Percentiles rank a stretch among this genome's conserved stretches.
These are phyloP conservation scores for Enteromius fasciolatus DNA, from an alignment of 2,797 vertebrate genomes.

Conservation along the genomic window DNA sequence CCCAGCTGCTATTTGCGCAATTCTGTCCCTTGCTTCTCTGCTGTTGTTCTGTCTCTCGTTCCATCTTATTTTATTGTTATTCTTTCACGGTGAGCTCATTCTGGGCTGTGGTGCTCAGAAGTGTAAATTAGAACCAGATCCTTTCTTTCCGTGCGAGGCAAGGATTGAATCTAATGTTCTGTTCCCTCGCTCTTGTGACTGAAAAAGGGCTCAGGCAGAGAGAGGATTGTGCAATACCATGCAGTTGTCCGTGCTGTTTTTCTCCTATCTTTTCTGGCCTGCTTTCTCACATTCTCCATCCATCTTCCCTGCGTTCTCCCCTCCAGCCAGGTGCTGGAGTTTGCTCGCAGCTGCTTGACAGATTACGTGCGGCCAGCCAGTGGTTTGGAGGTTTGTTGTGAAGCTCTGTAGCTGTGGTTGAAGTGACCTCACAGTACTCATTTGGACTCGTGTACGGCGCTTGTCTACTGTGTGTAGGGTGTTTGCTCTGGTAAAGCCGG, in stretches of 20 bases:
- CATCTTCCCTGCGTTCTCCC: neutral
- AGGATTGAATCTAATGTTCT: constrained; percentile 57
- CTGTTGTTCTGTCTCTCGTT: constrained; percentile 20
- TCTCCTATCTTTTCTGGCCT: neutral
- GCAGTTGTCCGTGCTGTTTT: neutral
- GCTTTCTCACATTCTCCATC: neutral
- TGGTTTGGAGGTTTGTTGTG: constrained; percentile 75
- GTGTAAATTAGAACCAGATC: constrained; percentile 84
- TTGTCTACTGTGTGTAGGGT: constrained; percentile 27
- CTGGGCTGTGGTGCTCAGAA: constrained; percentile 75
- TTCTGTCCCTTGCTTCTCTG: neutral
- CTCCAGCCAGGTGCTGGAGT: constrained; percentile 71
- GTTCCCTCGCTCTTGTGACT: constrained; percentile 16
- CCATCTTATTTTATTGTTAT: constrained; percentile 69
- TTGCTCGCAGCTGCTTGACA: constrained; percentile 75
- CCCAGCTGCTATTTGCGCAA: neutral
- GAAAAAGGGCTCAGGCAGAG: constrained; percentile 16
- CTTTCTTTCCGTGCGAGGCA: constrained; percentile 67
- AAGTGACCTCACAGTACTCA: constrained; percentile 33
- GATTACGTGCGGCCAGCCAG: constrained; percentile 68
- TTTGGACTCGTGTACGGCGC: constrained; percentile 18
- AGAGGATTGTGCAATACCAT: constrained; percentile 28
- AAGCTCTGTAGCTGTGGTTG: constrained; percentile 55
- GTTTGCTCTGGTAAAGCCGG: constrained; percentile 28
- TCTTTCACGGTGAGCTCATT: constrained; percentile 77